Percentiles rank a stretch among this genome's conserved stretches.
Evolutionary conservation across 2,797 vertebrate species (phyloP).

Genomic region (Pipistrellus pipistrellus): DNA sequence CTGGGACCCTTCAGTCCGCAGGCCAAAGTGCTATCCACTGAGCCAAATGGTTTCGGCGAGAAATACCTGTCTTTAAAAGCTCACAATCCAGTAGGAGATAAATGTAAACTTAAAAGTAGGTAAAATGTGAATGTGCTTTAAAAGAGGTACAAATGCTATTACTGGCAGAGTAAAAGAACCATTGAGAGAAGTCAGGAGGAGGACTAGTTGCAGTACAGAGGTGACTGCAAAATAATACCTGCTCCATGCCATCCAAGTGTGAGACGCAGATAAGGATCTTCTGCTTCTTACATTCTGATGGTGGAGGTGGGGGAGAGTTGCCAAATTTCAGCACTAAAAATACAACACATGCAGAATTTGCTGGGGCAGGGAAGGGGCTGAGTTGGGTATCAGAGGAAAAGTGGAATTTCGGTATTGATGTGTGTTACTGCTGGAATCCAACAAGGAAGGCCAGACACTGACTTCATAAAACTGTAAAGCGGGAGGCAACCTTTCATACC

Average conservation of each 20-base stretch:
- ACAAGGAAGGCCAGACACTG: constrained; percentile 49
- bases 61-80: constrained; percentile 29
- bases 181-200: background rate
- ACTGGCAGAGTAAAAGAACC: constrained; percentile 20
- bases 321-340: constrained; percentile 71
- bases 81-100: background rate
- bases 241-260: constrained; percentile 32
- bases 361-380: background rate
- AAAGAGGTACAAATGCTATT: constrained; percentile 2
- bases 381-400: constrained; percentile 25
- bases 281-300: constrained; percentile 54
- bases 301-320: constrained; percentile 49
- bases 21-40: background rate
- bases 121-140: constrained; percentile 45
- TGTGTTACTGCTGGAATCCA: constrained; percentile 30
- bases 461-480: constrained; percentile 55
- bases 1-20: no score
- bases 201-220: background rate
- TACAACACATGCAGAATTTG: constrained; percentile 16
- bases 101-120: background rate
- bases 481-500: constrained; percentile 44
- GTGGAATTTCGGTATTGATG: constrained; percentile 39
- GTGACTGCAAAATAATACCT: constrained; percentile 35
- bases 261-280: constrained; percentile 54
- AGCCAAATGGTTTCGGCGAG: no score